Conservation (phyloP, 2,113 vertebrate species). For the Pseudonaja textilis region DNA sequence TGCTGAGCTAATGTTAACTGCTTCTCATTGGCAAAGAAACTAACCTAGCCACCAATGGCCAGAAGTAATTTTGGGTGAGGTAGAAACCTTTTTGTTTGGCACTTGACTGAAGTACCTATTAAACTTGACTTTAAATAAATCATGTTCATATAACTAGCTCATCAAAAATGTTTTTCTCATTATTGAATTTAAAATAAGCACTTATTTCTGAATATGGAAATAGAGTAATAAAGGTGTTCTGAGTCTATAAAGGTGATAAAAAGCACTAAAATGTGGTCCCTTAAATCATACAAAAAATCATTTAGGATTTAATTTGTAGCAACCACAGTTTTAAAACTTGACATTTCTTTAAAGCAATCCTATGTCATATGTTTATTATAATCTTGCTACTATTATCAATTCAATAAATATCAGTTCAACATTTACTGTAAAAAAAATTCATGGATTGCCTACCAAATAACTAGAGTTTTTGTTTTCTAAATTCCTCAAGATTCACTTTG, state of each 20-base stretch:
- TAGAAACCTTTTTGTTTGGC: constrained; percentile 4
- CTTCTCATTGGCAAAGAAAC: constrained; percentile 27
- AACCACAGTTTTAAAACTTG: background rate
- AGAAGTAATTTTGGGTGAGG: constrained; percentile 18
- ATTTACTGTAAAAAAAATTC: background rate
- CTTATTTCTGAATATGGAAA: background rate
- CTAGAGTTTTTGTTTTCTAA: background rate
- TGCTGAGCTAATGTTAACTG: constrained; percentile 20
- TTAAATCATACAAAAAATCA: background rate
- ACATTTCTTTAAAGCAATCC: background rate
- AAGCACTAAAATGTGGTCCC: constrained; percentile 17
- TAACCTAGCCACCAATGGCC: background rate
- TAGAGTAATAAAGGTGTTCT: background rate
- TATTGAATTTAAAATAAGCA: background rate
- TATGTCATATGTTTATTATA: background rate
- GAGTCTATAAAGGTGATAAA: background rate
- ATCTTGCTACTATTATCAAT: background rate
- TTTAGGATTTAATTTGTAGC: background rate
- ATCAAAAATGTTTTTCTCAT: background rate
- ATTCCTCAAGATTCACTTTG: background rate
- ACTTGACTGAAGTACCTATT: background rate
- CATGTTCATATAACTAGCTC: background rate
- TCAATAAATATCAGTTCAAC: background rate
- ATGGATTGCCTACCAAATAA: background rate
- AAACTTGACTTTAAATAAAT: constrained; percentile 5